Evolutionary conservation across 2,113 vertebrate genomes (phyloP), one percentile per base, ranked within the genome.

Genomic region (Phylloscopus whistleri): DNA sequence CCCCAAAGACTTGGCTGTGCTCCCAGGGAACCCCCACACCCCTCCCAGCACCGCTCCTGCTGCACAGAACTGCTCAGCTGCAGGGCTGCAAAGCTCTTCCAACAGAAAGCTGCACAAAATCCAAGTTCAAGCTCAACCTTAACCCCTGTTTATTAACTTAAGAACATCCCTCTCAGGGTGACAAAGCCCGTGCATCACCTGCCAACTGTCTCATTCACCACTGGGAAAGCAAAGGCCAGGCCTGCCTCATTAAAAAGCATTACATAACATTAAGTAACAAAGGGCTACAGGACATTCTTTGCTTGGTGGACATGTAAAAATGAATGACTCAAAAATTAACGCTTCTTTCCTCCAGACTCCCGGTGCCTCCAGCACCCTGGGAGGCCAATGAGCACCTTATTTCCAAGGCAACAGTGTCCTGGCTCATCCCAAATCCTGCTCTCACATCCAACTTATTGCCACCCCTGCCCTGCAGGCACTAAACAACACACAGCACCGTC

Each of bases 161-260:
- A 76, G 81, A 84, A 49, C 41, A 48, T 44, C 68, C 44, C 60
- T 63, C 75, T 84, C 21, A 31, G 67, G 82, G 79, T 67, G 49
- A 91, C 76, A 83, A 74, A 86, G 88, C 79, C 72, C 2, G 28
- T 2, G 1, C 60, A 62, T 88, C 94, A 86, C 92, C 92, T 78
- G 93, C 92, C 87, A 96, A 80, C 70, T 16, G 43, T 16, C 92
- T 78, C 69, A 68, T 44, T 74, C 53, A 77, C 67, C 60, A 27
- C 13, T 43, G 68, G 79, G 68, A 90, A 86, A 81, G 88, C 68
- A 70, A 81, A 92, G 86, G 64, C 90, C 76, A 80, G 92, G 82
- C 75, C 74, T 92, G 85, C 52, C 89, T 97, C 90, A 92, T 93
- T 95, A 96, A 93, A 69, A 81, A 48, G 5, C 64, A 70, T 90